Conservation (phyloP, 2,888 invertebrate species). For the Melanostoma scalare region DNA sequence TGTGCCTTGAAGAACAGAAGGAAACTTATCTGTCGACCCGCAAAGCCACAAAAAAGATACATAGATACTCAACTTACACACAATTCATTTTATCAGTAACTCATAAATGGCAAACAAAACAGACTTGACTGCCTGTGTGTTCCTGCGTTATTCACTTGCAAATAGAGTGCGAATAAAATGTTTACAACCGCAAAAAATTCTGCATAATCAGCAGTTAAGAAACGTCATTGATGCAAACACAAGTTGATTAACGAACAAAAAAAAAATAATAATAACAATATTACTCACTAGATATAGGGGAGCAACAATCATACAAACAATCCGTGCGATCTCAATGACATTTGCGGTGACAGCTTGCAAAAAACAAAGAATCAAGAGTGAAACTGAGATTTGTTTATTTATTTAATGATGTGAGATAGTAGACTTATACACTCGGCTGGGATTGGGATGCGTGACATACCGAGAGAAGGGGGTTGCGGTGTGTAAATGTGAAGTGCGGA, state of each 20-base stretch:
- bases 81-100: not conserved
- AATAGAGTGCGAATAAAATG: slow-evolving; percentile 1
- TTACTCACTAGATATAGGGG: slow-evolving; percentile 35
- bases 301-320: slow-evolving; percentile 19
- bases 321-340: slow-evolving; percentile 30
- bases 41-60: not conserved
- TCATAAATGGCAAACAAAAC: not conserved
- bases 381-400: slow-evolving; percentile 7
- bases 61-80: not conserved
- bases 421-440: slow-evolving; percentile 5
- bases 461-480: not conserved
- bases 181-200: slow-evolving; percentile 26
- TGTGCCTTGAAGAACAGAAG: not conserved
- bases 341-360: slow-evolving; percentile 29
- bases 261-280: slow-evolving; percentile 14
- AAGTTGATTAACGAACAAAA: slow-evolving; percentile 7
- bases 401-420: slow-evolving; percentile 16
- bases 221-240: slow-evolving; percentile 19
- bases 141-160: not conserved
- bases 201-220: slow-evolving; percentile 16
- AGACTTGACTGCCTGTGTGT: not conserved
- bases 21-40: not conserved
- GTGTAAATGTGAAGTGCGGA: slow-evolving; percentile 57
- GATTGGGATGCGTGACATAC: slow-evolving; percentile 30
- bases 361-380: slow-evolving; percentile 2